Base-by-base conservation (phyloP, 2,113 vertebrate species). In the Entelurus aequoreus region DNA sequence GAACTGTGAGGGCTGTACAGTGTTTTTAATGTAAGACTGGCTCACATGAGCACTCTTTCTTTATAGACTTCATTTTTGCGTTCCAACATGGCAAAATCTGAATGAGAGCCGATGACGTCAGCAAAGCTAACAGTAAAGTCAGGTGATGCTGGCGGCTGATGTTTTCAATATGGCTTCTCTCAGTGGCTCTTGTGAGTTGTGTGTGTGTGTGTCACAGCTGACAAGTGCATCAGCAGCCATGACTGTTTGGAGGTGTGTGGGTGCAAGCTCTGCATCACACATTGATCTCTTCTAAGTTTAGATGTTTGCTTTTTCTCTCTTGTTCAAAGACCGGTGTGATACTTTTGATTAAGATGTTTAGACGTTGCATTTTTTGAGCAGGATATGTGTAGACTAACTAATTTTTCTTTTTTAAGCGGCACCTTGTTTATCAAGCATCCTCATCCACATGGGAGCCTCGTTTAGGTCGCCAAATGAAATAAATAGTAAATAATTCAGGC, bases 131-230 rank as follows among this genome's bases (percentile, higher is more conserved):
- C 10, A 10, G 40, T 11, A 67, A 71, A 78, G 82, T 87, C 87
- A 87, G 79, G 81, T 85, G 85, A 87, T 73, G 63, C 65, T 28
- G 28, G 28, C 1, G n/a, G 62, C 75, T 78, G 72, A 47, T 55
- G 61, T 72, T 77, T 76, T 69, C 85, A 88, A 85, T 69, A 88
- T 87, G 87, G 85, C 87, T 64, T 80, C 84, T 62, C 66, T 66
- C 84, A 60, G 67, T 69, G 52, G 49, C 68, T 74, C 84, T 75
- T 87, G 78, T 72, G 80, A 87, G 80, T 28, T 28, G 28, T 28
- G 40, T 52, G 21, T 52, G 49, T 7, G 87, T 82, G 68, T 86
- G 79, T 76, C 65, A 69, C 59, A 79, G 85, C 84, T 7, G 58
- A 80, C 75, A 71, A 57, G 75, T 83, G 74, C 79, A 73, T 83